Conservation (phyloP, 2,797 vertebrate species). For the Moxostoma hubbsi region DNA sequence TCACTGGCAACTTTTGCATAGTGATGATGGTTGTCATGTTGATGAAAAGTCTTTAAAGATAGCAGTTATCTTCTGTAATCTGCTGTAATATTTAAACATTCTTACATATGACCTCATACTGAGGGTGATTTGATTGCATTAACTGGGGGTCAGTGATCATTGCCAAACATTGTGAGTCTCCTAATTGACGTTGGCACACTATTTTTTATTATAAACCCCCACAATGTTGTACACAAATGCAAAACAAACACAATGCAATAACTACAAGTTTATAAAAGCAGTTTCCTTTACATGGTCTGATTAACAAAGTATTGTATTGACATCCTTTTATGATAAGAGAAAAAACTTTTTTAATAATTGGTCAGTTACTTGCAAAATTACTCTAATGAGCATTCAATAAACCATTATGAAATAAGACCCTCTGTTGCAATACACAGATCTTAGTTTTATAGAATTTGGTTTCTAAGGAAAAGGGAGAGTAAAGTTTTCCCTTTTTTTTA, state of each 20-base stretch:
- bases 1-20: no score
- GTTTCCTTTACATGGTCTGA: neutral
- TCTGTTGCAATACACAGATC: neutral
- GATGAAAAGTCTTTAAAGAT: no score
- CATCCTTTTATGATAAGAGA: neutral
- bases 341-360: neutral
- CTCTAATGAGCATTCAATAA: neutral
- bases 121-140: slow-evolving; percentile 44
- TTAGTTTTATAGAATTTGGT: neutral
- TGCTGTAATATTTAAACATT: slow-evolving; percentile 47
- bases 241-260: neutral
- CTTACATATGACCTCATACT: slow-evolving; percentile 50
- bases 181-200: slow-evolving; percentile 44
- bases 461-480: neutral
- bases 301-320: neutral
- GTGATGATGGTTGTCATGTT: no score
- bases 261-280: neutral
- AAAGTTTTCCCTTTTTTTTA: neutral
- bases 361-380: neutral
- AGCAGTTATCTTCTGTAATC: slow-evolving; percentile 25
- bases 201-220: neutral
- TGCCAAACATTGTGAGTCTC: slow-evolving; percentile 65
- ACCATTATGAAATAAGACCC: no score
- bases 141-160: slow-evolving; percentile 57
- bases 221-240: slow-evolving; percentile 12